These are phyloP conservation scores for Macrostomum lignano DNA, from an alignment of 1,140 invertebrate species.

Conservation along the genomic window DNA sequence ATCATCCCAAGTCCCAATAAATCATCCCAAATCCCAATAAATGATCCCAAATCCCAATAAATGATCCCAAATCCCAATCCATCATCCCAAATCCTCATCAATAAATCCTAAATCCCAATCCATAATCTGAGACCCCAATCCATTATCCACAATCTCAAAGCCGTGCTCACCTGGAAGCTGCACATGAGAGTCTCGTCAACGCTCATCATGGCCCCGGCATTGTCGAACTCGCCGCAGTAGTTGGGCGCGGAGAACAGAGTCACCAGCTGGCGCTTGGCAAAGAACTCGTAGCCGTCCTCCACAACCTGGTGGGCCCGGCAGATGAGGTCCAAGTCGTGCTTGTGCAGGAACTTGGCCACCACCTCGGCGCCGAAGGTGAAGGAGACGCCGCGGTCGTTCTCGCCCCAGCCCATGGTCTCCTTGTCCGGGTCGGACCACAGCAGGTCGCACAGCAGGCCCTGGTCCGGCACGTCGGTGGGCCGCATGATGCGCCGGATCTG, in stretches of 20 bases:
- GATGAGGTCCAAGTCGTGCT: conserved; percentile 33
- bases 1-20: no score
- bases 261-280: conserved; percentile 81
- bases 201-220: conserved; percentile 97
- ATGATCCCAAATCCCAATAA: no score
- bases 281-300: conserved; percentile 93
- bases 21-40: no score
- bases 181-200: conserved; percentile 33
- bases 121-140: no score
- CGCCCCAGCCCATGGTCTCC: conserved; percentile 62
- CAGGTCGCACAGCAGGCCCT: conserved; percentile 41
- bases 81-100: no score
- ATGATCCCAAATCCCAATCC: no score
- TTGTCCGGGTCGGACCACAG: conserved; percentile 31
- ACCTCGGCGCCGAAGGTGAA: conserved; percentile 80
- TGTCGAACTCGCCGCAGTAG: conserved; percentile 97
- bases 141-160: no score
- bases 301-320: conserved; percentile 37
- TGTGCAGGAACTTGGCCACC: conserved; percentile 50
- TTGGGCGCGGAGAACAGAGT: conserved; percentile 82
- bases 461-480: conserved; percentile 69
- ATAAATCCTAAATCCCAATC: no score
- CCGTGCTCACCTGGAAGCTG: conserved; percentile 24
- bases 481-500: conserved; percentile 62
- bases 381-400: conserved; percentile 77